Evolutionary conservation across 2,888 invertebrate genomes (phyloP), one percentile per base, ranked within the genome.

Genomic region (Neuroscelio doddi): DNA sequence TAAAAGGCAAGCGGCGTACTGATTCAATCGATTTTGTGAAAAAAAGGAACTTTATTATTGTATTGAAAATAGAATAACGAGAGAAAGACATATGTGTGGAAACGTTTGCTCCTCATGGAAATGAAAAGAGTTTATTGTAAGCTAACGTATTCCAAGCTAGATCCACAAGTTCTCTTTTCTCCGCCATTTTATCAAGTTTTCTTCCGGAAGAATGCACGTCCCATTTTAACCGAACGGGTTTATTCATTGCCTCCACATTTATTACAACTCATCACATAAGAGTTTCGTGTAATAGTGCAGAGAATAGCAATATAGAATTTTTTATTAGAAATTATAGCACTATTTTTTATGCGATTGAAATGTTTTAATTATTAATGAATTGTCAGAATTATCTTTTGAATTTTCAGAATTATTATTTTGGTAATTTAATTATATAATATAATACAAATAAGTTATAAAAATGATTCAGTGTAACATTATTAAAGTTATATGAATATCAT

Each of bases 1-100:
- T 69, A 91, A 85, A 68, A 92, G 88, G 75, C 90, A 90, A 21
- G 21, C 21, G 21, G 21, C 21, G 36, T 38, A 32, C 44, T 38
- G 39, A 42, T 27, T 39, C 55, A 24, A 50, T 64, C 55, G 53
- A 64, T 64, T 64, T 55, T 59, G 46, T 46, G 41, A 59, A 58
- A 64, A 51, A n/a, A n/a, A n/a, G n/a, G n/a, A n/a, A n/a, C n/a
- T 64, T 42, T 59, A 64, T 59, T 59, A 59, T 55, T 34, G 47
- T 46, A 64, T 47, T 59, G 57, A 55, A 64, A 64, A 55, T 46
- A 12, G 47, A 58, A 64, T 45, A 53, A 45, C 46, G 47, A 10
- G 50, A 30, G 32, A 47, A 59, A 64, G 59, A 64, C 55, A 57
- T 59, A 59, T 59, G 55, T 59, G 32, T 32, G 10, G 42, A 55